Evolutionary conservation across 2,113 vertebrate species (phyloP).

Genomic region (Python bivittatus): DNA sequence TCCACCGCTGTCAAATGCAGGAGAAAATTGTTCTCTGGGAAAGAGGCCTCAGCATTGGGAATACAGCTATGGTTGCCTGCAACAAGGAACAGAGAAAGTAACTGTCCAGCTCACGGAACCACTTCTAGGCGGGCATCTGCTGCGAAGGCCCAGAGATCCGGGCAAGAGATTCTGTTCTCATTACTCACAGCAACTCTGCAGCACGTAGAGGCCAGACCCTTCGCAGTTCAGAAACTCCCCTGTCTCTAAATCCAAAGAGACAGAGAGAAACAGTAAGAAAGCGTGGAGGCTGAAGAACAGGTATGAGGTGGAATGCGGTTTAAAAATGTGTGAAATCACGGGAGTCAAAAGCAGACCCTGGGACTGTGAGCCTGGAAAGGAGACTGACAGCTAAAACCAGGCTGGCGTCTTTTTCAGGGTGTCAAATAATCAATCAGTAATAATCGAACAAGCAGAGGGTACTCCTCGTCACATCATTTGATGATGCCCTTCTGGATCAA

Average conservation of each 20-base stretch:
- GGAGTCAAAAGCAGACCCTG: background rate
- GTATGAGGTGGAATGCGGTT: background rate
- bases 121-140: background rate
- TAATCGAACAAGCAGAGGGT: no score
- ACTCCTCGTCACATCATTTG: no score
- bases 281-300: background rate
- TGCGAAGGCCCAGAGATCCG: background rate
- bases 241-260: constrained; percentile 77
- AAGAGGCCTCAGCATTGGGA: constrained; percentile 93
- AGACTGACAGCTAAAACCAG: no score
- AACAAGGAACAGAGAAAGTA: rapidly evolving
- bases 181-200: constrained; percentile 97
- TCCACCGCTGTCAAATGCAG: constrained; percentile 89
- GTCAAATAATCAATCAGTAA: no score
- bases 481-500: no score
- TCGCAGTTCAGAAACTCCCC: constrained; percentile 99
- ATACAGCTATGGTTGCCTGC: constrained; percentile 98
- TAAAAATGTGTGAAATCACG: background rate
- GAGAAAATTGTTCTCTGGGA: constrained; percentile 94
- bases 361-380: background rate
- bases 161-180: no score
- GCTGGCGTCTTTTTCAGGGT: no score
- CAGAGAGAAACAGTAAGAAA: constrained; percentile 38
- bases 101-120: background rate
- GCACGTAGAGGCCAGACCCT: constrained; percentile 94